phyloP scores from a whole-genome alignment of 2,797 vertebrate species.

The Sarcophilus harrisii region DNA sequence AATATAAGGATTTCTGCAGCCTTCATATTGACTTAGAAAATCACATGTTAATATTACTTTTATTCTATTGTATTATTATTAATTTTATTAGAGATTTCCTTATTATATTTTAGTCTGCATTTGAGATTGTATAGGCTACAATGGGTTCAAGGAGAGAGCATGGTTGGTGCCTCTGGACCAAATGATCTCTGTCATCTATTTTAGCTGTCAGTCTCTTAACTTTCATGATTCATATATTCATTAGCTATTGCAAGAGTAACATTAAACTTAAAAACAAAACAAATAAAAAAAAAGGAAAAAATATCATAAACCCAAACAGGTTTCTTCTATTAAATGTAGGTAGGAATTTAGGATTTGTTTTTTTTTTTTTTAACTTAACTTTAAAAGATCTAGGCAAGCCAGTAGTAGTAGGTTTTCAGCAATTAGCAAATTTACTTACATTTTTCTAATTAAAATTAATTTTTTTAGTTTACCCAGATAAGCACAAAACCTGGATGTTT shows the following conservation, averaged over 20 bases:
- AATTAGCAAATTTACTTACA: constrained; percentile 42
- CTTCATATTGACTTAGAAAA: neutral
- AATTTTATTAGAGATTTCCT: neutral
- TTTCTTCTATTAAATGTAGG: constrained; percentile 1
- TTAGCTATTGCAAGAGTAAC: constrained; percentile 8
- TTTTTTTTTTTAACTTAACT: constrained; percentile 40
- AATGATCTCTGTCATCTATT: neutral
- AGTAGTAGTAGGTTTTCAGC: constrained; percentile 18
- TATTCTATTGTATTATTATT: neutral
- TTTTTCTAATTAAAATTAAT: constrained; percentile 7
- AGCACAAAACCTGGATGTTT: neutral
- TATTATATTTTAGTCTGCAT: neutral
- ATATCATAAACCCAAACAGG: constrained; percentile 17
- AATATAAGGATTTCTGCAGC: neutral
- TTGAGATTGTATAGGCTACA: neutral
- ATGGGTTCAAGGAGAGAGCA: neutral
- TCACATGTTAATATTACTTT: neutral
- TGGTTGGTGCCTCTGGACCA: neutral
- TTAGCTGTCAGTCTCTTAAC: neutral
- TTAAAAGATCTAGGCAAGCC: constrained; percentile 1
- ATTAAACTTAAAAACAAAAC: neutral
- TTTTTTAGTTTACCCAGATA: constrained; percentile 37
- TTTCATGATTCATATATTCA: constrained; percentile 7
- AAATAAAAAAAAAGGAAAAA: constrained; percentile 27
- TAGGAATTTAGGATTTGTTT: neutral